A percentile compares a stretch with the other conserved stretches of the same genome.
Conservation (phyloP, 2,888 invertebrate species). For the Polia nebulosa region DNA sequence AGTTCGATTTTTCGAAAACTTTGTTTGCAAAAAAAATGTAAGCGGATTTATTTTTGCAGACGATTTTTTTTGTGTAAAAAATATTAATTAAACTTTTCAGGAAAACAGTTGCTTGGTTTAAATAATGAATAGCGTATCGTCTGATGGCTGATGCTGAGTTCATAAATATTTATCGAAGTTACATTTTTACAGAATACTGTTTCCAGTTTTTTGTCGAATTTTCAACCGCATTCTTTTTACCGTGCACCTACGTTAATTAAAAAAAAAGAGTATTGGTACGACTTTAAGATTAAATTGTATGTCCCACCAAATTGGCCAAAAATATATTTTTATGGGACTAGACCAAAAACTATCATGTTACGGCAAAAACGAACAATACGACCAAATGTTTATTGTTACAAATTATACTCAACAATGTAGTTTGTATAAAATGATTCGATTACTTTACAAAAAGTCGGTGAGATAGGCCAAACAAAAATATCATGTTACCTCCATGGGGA, state of each 20-base stretch:
- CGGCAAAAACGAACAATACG: slow-evolving; percentile 78
- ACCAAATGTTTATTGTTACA: slow-evolving; percentile 88
- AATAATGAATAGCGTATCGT: background rate
- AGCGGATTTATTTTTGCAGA: background rate
- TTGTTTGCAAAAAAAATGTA: background rate
- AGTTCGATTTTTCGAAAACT: slow-evolving; percentile 42
- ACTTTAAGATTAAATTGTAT: background rate
- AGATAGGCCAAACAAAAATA: slow-evolving; percentile 81
- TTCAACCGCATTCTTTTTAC: background rate
- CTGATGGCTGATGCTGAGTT: background rate
- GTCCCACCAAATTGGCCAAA: background rate
- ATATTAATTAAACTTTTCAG: background rate
- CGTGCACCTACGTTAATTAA: background rate
- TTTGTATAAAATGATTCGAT: slow-evolving; percentile 76
- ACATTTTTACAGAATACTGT: background rate
- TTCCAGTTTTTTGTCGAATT: background rate
- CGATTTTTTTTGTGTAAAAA: background rate
- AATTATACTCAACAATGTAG: slow-evolving; percentile 84
- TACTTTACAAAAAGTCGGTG: slow-evolving; percentile 72
- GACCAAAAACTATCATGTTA: slow-evolving; percentile 67
- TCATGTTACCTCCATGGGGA: slow-evolving; percentile 78
- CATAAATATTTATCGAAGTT: slow-evolving; percentile 33
- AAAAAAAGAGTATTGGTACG: too few relatives aligned
- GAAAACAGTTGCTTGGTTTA: background rate
- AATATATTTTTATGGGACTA: slow-evolving; percentile 12